These are phyloP conservation scores for Okapia johnstoni DNA, from an alignment of 2,113 vertebrate species.

Conservation along the genomic window DNA sequence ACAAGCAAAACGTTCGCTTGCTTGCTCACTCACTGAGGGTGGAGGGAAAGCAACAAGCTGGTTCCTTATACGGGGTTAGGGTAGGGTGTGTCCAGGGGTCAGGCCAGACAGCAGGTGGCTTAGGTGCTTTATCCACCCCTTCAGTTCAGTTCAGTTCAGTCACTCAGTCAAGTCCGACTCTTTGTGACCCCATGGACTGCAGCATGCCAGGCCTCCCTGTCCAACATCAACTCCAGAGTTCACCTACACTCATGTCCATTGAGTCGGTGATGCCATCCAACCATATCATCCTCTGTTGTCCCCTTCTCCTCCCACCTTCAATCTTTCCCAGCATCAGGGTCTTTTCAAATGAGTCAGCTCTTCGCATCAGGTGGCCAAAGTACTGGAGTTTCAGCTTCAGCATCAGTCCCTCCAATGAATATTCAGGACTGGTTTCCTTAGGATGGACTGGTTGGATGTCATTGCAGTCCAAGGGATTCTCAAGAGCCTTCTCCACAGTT, in stretches of 20 bases:
- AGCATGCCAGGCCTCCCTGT: background rate
- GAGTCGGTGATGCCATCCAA: background rate
- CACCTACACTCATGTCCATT: background rate
- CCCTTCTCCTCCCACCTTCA: background rate
- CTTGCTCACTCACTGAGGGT: background rate
- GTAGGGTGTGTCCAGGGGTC: background rate
- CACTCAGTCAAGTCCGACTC: accelerated
- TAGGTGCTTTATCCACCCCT: background rate
- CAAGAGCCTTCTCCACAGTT: background rate
- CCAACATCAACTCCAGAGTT: background rate
- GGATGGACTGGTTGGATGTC: background rate
- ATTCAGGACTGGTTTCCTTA: background rate
- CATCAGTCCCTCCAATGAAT: background rate
- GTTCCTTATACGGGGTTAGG: background rate
- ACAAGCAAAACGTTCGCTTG: background rate
- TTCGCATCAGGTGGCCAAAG: background rate
- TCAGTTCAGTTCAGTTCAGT: background rate
- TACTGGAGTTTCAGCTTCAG: background rate
- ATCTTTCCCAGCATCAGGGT: background rate
- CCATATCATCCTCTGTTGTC: accelerated
- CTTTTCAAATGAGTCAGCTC: background rate
- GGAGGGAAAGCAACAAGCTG: background rate
- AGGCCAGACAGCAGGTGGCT: background rate
- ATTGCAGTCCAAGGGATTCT: background rate
- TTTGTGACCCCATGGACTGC: background rate